Conservation (phyloP, 2,888 invertebrate species). For the Tenthredo mesomela region DNA sequence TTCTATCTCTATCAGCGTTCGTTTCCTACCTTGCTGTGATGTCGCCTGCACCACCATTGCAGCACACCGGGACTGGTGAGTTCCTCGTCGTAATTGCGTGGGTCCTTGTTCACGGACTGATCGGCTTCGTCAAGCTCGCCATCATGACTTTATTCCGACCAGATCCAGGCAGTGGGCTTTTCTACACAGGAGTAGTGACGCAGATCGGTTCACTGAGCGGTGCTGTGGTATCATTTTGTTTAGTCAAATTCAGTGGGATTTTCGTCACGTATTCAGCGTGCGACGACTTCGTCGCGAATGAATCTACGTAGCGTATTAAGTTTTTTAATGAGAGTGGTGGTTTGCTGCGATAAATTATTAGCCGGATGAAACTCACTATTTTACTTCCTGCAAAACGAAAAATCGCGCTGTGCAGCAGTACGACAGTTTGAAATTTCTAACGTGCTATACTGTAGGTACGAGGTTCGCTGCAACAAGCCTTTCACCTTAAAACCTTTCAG, state of each 20-base stretch:
- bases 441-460: background rate
- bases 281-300: background rate
- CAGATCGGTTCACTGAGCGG: conserved; percentile 90
- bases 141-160: conserved; percentile 87
- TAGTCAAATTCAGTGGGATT: conserved; percentile 83
- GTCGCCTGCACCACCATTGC: conserved; percentile 88
- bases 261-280: conserved; percentile 80
- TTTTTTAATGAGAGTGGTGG: background rate
- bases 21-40: conserved; percentile 86
- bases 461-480: conserved; percentile 11
- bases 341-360: background rate
- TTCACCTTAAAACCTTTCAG: conserved; percentile 38
- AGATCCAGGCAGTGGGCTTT: conserved; percentile 87
- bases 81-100: conserved; percentile 85
- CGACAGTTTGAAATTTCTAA: background rate
- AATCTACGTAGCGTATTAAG: background rate
- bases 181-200: conserved; percentile 87
- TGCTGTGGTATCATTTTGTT: conserved; percentile 84
- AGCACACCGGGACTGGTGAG: conserved; percentile 80
- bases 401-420: background rate
- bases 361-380: background rate
- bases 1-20: conserved; percentile 82
- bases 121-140: conserved; percentile 90
- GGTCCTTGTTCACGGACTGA: conserved; percentile 84
- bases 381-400: background rate